Conservation (phyloP, 2,113 vertebrate species). For the Crotalus helleri region DNA sequence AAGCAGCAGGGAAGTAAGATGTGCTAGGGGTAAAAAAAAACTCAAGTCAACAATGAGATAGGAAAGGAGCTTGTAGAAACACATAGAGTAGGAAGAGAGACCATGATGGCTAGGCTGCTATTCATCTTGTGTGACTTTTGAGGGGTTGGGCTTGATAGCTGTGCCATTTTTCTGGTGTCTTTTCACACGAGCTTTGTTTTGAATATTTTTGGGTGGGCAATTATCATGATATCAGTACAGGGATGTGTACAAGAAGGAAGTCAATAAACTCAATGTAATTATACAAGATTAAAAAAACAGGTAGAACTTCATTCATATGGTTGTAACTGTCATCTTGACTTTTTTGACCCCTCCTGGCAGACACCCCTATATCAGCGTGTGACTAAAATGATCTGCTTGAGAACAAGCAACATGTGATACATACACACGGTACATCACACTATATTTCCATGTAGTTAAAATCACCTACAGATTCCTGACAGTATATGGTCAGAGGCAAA, state of each 20-base stretch:
- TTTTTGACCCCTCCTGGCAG: not conserved
- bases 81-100: not conserved
- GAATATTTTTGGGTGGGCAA: not conserved
- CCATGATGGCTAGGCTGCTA: not conserved
- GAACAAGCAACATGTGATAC: not conserved
- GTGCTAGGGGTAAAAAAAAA: not conserved
- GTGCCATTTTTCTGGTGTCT: not conserved
- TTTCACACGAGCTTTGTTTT: not conserved
- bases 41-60: constrained; percentile 26
- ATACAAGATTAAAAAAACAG: not conserved
- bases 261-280: not conserved
- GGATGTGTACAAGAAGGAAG: not conserved
- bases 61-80: not conserved
- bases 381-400: not conserved
- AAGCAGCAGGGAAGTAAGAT: constrained; percentile 33
- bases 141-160: not conserved
- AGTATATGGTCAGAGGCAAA: not conserved
- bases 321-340: not conserved
- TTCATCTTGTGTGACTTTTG: not conserved
- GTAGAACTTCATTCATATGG: not conserved
- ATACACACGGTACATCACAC: not conserved
- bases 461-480: not conserved
- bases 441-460: not conserved
- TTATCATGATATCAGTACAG: not conserved
- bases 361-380: not conserved